A percentile compares a stretch with the other conserved stretches of the same genome.
Conservation (phyloP, 2,888 invertebrate species). For the Ennomos fuscantarius region DNA sequence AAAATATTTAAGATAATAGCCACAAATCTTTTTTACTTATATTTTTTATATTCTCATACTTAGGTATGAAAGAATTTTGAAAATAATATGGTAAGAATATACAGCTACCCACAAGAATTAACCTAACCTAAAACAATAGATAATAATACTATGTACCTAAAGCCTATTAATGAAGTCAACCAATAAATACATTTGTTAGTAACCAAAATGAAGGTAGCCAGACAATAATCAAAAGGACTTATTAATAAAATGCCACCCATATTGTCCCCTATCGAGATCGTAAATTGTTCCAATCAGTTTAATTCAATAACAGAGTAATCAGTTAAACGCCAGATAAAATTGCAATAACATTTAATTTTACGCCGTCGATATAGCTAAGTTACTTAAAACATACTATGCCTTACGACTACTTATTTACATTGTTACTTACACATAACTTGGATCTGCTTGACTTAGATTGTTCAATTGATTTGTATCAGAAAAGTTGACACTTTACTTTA, state of each 20-base stretch:
- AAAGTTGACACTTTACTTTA: background rate
- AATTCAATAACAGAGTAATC: slow-evolving; percentile 43
- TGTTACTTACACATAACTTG: slow-evolving; percentile 23
- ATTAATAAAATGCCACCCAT: slow-evolving; percentile 20
- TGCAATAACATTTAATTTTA: slow-evolving; percentile 47
- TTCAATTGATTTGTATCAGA: slow-evolving; percentile 15
- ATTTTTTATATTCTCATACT: no score
- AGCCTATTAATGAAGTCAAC: no score
- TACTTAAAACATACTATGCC: slow-evolving; percentile 33
- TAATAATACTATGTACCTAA: no score
- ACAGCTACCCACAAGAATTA: no score
- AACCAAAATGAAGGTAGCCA: slow-evolving; percentile 1
- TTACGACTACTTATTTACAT: slow-evolving; percentile 43
- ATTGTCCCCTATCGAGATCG: slow-evolving; percentile 21
- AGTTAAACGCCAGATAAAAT: slow-evolving; percentile 53
- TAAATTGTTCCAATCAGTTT: slow-evolving; percentile 36
- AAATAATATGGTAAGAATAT: no score
- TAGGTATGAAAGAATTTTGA: no score
- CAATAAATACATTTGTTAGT: background rate
- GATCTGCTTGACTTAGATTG: slow-evolving; percentile 34
- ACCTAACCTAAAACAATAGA: no score
- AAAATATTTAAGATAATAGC: no score
- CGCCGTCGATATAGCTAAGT: slow-evolving; percentile 32
- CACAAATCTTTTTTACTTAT: no score
- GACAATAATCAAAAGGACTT: background rate